Evolutionary conservation across 2,797 vertebrate species (phyloP), one percentile per base, ranked within the genome.

Genomic region (Trematomus bernacchii): DNA sequence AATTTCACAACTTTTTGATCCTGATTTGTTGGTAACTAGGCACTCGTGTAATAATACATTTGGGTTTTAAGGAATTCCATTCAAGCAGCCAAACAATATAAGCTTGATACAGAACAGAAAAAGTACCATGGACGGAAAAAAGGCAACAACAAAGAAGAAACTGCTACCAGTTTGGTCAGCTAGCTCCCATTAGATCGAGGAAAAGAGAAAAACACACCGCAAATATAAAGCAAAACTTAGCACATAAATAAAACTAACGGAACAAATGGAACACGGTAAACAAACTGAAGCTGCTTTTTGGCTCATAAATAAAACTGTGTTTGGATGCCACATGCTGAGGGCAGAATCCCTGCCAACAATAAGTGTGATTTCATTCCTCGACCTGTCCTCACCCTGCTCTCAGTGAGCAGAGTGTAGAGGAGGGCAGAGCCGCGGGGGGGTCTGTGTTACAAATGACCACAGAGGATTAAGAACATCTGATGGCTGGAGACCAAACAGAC

Each of bases 401-500:
- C 2, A 55, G 54, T 0, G 2, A 60, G 33, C 37, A 64, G 10
- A 19, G 43, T 7, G n/a, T 1, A 21, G 67, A 66, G 18, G 55
- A 69, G 18, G 18, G 47, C 54, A 42, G 52, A 2, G 33, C 6
- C 0, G 0, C 50, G 19, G 47, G 63, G 19, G 37, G 64, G 27
- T 27, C 76, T 50, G 37, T 47, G 23, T 44, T 73, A 82, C 51
- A 61, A 83, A 77, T 7, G 46, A 83, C 47, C 68, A 50, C 54
- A 54, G n/a, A 68, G 73, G 65, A 71, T 66, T 81, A 58, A 72
- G 79, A 75, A 72, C 71, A 81, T 71, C 73, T 61, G 71, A 70
- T 70, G 44, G 14, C 40, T 44, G 66, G 69, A 73, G 62, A 68
- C 65, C 57, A 51, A 77, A 77, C 63, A 86, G 73, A 58, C 61